phyloP scores from a whole-genome alignment of 2,113 vertebrate genomes.

The Riparia riparia region DNA sequence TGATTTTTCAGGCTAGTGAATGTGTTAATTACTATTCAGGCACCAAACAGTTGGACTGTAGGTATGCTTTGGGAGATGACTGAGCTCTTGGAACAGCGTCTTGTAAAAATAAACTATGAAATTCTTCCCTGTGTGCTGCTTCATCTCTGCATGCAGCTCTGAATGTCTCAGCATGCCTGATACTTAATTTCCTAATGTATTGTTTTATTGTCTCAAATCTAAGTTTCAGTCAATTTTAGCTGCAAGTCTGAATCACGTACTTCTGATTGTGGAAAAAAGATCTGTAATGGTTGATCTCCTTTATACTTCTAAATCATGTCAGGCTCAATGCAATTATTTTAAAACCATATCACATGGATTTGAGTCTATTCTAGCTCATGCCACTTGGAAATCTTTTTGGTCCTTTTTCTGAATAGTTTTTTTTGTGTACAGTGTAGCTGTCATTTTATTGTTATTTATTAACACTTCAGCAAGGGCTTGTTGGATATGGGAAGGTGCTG shows the following conservation, averaged over 20 bases:
- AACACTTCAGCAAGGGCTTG: neutral
- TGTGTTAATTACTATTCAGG: neutral
- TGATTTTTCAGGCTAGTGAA: neutral
- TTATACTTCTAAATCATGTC: neutral
- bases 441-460: neutral
- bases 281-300: neutral
- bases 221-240: neutral
- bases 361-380: neutral
- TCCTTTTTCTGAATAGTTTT: neutral
- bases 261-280: neutral
- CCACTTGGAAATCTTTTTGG: neutral
- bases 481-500: neutral
- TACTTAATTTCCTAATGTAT: neutral
- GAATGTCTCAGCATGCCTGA: constrained; percentile 22
- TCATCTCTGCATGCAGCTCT: constrained; percentile 24
- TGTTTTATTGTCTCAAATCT: neutral
- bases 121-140: neutral
- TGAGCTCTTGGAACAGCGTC: neutral
- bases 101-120: constrained; percentile 35
- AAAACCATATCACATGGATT: neutral
- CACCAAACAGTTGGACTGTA: neutral
- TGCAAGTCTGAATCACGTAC: neutral
- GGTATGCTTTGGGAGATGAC: neutral
- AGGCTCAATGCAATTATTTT: constrained; percentile 8
- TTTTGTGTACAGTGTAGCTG: neutral